A percentile compares a stretch with the other conserved stretches of the same genome.
Evolutionary conservation across 2,797 vertebrate genomes (phyloP).

Genomic region (Lepilemur septentrionalis): DNA sequence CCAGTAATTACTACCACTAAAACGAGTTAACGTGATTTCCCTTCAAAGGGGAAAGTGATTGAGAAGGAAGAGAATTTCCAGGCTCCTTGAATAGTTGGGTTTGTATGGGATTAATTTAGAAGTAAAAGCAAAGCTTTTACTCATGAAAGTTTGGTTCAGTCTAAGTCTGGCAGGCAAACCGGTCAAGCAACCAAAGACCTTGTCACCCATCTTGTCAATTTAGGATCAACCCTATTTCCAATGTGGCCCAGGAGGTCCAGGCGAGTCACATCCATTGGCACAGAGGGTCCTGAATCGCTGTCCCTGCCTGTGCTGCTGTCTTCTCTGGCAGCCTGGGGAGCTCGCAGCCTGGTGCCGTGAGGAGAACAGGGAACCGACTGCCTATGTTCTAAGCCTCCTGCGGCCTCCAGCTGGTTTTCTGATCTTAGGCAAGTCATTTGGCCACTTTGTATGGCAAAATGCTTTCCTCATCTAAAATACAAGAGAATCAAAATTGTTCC

Average conservation of each 20-base stretch:
- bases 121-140: not conserved
- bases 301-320: not conserved
- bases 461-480: not conserved
- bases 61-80: not conserved
- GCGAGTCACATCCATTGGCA: not conserved
- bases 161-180: not conserved
- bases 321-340: not conserved
- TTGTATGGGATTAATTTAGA: not conserved
- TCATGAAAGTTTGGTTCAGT: not conserved
- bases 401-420: not conserved
- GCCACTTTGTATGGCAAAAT: no score
- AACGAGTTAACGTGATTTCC: not conserved
- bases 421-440: not conserved
- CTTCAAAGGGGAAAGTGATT: not conserved
- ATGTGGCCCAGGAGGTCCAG: not conserved
- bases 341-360: no score
- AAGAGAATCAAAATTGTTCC: not conserved
- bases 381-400: rapidly evolving
- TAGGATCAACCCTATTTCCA: rapidly evolving
- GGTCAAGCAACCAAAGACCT: not conserved
- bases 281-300: not conserved
- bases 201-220: not conserved
- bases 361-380: rapidly evolving
- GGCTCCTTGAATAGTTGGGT: not conserved
- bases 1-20: not conserved